Conservation (phyloP, 2,113 vertebrate genomes). For the Esox niger region DNA sequence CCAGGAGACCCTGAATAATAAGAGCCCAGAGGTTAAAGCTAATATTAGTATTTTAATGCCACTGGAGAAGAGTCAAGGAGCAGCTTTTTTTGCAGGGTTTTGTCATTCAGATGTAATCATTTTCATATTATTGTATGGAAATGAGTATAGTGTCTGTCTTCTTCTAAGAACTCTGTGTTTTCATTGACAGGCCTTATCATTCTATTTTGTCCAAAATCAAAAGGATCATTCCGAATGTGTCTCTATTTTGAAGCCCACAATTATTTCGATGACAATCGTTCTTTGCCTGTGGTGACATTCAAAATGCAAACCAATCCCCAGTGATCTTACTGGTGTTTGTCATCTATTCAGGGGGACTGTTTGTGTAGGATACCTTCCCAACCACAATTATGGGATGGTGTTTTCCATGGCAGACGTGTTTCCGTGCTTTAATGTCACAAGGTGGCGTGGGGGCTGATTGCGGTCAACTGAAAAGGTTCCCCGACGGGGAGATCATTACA, state of each 20-base stretch:
- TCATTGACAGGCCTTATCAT: no score
- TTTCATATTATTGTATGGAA: background rate
- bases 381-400: background rate
- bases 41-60: no score
- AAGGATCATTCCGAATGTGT: background rate
- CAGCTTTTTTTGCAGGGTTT: no score
- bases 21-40: no score
- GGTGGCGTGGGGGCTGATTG: slow-evolving; percentile 70
- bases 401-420: slow-evolving; percentile 13
- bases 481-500: slow-evolving; percentile 48
- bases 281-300: background rate
- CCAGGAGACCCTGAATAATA: no score
- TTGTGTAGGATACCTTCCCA: background rate
- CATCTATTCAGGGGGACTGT: background rate
- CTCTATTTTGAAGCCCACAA: background rate
- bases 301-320: background rate
- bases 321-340: background rate
- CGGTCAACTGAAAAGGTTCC: slow-evolving; percentile 59
- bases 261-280: background rate
- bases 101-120: no score
- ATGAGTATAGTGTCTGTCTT: background rate
- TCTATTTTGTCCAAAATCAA: no score
- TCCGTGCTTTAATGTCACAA: slow-evolving; percentile 64
- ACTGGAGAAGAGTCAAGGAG: no score
- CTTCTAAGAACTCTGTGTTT: background rate